Evolutionary conservation across 2,113 vertebrate genomes (phyloP).

Genomic region (Casuarius casuarius): DNA sequence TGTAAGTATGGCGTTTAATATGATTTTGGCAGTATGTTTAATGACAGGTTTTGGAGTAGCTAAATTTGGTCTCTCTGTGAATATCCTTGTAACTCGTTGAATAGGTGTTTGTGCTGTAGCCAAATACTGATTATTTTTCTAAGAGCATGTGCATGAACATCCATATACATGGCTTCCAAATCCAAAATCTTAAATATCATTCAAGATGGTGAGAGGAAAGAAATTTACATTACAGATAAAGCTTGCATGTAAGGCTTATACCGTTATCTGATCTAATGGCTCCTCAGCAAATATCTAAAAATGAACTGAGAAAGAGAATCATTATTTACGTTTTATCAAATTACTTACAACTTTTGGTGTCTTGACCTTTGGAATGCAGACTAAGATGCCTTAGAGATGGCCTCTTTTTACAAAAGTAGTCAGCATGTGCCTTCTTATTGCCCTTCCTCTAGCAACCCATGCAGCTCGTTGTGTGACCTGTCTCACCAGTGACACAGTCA

Average conservation of each 20-base stretch:
- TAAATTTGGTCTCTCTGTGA: conserved; percentile 64
- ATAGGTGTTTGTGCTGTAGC: conserved; percentile 60
- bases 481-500: not conserved
- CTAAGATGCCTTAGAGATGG: not conserved
- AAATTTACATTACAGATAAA: not conserved
- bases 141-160: not conserved
- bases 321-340: not conserved
- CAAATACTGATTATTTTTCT: conserved; percentile 47
- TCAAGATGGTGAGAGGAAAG: not conserved
- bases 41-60: conserved; percentile 62
- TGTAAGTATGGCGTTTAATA: conserved; percentile 53
- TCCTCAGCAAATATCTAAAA: not conserved
- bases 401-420: not conserved
- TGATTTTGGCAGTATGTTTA: conserved; percentile 65
- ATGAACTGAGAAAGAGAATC: not conserved
- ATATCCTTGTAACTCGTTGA: conserved; percentile 49
- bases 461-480: not conserved
- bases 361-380: not conserved
- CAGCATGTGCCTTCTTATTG: not conserved
- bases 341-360: not conserved
- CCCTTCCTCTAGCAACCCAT: not conserved
- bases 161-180: conserved; percentile 4
- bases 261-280: not conserved
- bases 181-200: not conserved
- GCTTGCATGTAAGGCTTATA: not conserved